phyloP scores from a whole-genome alignment of 1,140 invertebrate species.

The Palaemon carinicauda region DNA sequence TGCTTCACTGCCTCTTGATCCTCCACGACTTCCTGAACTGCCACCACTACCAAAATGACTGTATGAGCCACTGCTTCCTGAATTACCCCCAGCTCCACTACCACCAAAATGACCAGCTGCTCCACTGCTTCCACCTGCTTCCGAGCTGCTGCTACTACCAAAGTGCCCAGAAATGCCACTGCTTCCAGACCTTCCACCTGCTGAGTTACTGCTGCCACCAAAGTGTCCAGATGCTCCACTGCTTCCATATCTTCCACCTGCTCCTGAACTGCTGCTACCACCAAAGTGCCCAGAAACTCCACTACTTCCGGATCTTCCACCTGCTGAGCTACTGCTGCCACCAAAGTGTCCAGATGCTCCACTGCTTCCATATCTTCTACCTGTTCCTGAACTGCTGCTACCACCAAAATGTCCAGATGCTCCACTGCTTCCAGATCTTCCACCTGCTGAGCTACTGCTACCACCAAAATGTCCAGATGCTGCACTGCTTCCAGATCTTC shows the following conservation, averaged over 20 bases:
- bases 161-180: background rate
- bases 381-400: background rate
- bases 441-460: background rate
- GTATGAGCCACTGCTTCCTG: background rate
- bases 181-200: background rate
- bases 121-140: background rate
- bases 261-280: conserved; percentile 10
- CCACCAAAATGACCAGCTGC: background rate
- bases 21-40: background rate
- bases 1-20: background rate
- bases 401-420: background rate
- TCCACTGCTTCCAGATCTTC: background rate
- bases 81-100: background rate
- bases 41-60: background rate
- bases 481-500: background rate
- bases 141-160: background rate
- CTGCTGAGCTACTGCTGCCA: background rate
- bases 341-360: background rate
- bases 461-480: background rate
- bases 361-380: background rate
- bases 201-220: background rate
- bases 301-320: background rate
- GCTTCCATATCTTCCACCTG: background rate
- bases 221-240: background rate
- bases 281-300: no score